These are phyloP conservation scores for Nomada lathburiana DNA, from an alignment of 2,888 invertebrate species.

Conservation along the genomic window DNA sequence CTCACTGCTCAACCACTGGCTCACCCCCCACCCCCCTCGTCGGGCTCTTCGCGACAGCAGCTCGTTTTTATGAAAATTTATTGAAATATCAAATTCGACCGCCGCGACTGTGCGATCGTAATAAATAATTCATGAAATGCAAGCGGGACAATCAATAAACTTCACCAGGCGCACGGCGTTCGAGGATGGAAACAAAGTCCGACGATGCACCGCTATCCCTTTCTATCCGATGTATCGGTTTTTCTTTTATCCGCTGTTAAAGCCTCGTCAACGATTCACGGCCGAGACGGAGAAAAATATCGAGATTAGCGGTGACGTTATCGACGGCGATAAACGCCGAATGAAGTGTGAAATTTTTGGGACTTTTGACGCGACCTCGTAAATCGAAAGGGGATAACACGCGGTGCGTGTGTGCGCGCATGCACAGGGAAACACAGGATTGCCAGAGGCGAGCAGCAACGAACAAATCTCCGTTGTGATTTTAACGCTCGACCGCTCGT, in stretches of 20 bases:
- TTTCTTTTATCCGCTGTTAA: not conserved
- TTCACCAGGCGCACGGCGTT: constrained; percentile 16
- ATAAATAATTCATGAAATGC: constrained; percentile 54
- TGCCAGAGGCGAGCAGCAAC: not conserved
- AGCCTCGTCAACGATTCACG: not conserved
- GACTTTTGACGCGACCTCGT: constrained; percentile 1
- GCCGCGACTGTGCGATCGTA: constrained; percentile 26
- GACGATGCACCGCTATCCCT: not conserved
- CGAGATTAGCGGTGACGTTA: not conserved
- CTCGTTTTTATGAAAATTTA: constrained; percentile 56
- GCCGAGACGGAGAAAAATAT: not conserved
- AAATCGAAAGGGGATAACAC: constrained; percentile 14
- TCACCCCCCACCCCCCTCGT: no score
- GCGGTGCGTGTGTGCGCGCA: not conserved
- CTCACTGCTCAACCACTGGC: not conserved
- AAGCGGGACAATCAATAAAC: constrained; percentile 50
- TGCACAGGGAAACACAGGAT: no score
- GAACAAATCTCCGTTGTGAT: constrained; percentile 34
- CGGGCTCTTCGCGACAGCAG: constrained; percentile 6
- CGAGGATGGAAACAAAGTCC: constrained; percentile 4
- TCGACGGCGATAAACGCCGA: not conserved
- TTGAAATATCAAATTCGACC: constrained; percentile 54
- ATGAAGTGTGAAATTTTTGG: constrained; percentile 1
- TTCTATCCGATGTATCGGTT: not conserved
- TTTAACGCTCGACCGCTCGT: constrained; percentile 26